These are phyloP conservation scores for Pilophorus perplexus DNA, from an alignment of 2,888 invertebrate genomes.

Conservation along the genomic window DNA sequence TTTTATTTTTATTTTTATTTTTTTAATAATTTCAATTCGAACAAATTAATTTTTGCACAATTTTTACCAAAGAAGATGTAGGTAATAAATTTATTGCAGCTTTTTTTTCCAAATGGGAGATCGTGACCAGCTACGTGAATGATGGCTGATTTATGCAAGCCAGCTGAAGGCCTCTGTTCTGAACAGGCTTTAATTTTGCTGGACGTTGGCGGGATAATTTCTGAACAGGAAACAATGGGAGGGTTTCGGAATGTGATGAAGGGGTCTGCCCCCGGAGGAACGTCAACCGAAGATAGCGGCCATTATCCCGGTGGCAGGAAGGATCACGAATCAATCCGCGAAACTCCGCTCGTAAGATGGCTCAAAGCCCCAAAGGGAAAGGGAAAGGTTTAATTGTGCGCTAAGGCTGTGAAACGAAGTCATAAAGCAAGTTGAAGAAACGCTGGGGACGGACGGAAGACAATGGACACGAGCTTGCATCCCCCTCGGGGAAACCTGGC, in stretches of 20 bases:
- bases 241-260: not conserved
- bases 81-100: no score
- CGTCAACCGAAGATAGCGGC: not conserved
- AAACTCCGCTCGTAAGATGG: not conserved
- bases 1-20: no score
- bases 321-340: not conserved
- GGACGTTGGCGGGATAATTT: not conserved
- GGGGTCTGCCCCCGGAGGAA: not conserved
- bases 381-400: conserved; percentile 18
- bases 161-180: no score
- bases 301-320: not conserved
- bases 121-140: no score
- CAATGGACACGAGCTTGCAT: conserved; percentile 3
- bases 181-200: no score
- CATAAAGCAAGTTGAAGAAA: conserved; percentile 27
- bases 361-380: not conserved
- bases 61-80: no score
- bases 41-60: no score
- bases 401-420: conserved; percentile 19
- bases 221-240: not conserved
- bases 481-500: not conserved
- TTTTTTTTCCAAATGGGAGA: no score
- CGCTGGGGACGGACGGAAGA: not conserved
- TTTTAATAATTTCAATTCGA: no score
- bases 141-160: no score